Conservation (phyloP, 2,888 invertebrate species). For the Pterostichus niger region DNA sequence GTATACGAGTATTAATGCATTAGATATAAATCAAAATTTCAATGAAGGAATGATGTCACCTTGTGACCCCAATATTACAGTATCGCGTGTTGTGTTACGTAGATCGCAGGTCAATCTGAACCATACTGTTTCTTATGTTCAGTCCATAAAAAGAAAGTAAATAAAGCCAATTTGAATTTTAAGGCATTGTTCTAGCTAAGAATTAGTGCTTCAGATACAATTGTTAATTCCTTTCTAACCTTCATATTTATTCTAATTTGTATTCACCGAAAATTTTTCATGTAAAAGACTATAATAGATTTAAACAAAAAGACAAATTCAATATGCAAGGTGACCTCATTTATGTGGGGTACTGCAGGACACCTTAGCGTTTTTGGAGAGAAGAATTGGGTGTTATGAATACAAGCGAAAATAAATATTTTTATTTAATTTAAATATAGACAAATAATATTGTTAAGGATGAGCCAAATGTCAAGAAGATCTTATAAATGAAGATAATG, state of each 20-base stretch:
- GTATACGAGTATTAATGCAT: slow-evolving; percentile 6
- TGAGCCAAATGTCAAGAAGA: no score
- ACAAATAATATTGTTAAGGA: no score
- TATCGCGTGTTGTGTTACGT: slow-evolving; percentile 25
- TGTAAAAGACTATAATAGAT: no score
- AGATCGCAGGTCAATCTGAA: slow-evolving; percentile 6
- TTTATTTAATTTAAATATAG: no score
- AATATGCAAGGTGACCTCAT: no score
- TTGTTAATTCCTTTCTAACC: slow-evolving; percentile 1
- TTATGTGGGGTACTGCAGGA: no score
- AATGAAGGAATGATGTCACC: slow-evolving; percentile 41
- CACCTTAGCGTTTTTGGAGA: no score
- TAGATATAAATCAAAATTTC: slow-evolving; percentile 32
- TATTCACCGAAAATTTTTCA: neutral
- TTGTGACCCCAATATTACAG: slow-evolving; percentile 38
- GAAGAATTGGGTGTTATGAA: no score
- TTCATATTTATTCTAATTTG: slow-evolving; percentile 40
- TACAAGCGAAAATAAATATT: no score
- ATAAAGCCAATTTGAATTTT: slow-evolving; percentile 21
- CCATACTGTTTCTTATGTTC: neutral
- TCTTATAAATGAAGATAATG: no score
- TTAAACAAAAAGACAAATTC: no score
- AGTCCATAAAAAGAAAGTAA: neutral
- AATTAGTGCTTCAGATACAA: slow-evolving; percentile 10
- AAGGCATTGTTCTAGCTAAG: neutral